Evolutionary conservation across 2,888 invertebrate genomes (phyloP), one percentile per base, ranked within the genome.

Genomic region (Drosophila ustulata): DNA sequence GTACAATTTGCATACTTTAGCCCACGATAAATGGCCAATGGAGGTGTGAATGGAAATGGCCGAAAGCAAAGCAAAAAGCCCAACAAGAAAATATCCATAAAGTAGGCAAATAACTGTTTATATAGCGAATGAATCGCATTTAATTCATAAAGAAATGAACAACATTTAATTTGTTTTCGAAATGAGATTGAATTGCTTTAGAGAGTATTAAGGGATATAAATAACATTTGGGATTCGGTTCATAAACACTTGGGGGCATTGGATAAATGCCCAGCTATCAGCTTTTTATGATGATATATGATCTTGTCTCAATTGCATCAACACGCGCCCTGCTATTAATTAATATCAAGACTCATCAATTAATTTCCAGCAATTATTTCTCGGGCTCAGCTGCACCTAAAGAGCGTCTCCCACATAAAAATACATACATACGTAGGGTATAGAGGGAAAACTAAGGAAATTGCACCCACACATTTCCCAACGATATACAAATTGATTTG

Each of bases 1-100:
- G 9, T 50, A 34, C 9, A 58, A 74, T 74, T 66, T 77, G 58
- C 56, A 65, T 66, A 51, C 45, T 53, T 41, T 41, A 41, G 47
- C 9, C 41, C 25, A 62, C 26, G 51, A 34, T 39, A 47, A 64
- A 64, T 47, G 37, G 45, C 46, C 41, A 59, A 58, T 58, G 50
- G 56, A 47, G 66, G 79, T 79, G 78, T 56, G 66, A 78, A 78
- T 67, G 32, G 47, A 63, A 65, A 41, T 58, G 50, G 59, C 37
- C 18, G 37, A 64, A 51, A 55, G 57, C 23, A 61, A 45, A 39
- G 32, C 45, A 43, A 62, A 25, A 25, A 50, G 45, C n/a, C n/a
- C 7, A 13, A 30, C 25, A 18, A 9, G 32, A 53, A 43, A 37
- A 41, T 18, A 4, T 4, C 1, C 30, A 32, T 52, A 71, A 65